Conservation (phyloP, 2,113 vertebrate genomes). For the human region GRCh38 chr6:87803501-87804000, state of each 20-base stretch:
- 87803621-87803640: not conserved
- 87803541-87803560: constrained; percentile 18
- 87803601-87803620: constrained; percentile 16
- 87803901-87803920: not conserved
- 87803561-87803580: constrained; percentile 49
- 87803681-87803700: not conserved
- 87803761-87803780: constrained; percentile 38
- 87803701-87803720: not conserved
- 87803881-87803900: not conserved
- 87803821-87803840: constrained; percentile 37
- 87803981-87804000: not conserved
- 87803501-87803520: not conserved
- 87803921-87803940: not conserved
- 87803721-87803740: constrained; percentile 13
- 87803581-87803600: constrained; percentile 18
- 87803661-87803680: not conserved
- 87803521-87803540: constrained; percentile 13
- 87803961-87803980: not conserved
- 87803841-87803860: not conserved
- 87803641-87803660: constrained; percentile 22
- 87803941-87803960: not conserved
- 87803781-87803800: constrained; percentile 4
- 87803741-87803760: not conserved
- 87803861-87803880: constrained; percentile 10
- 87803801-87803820: not conserved